Percentiles rank a stretch among this genome's conserved stretches.
These are phyloP conservation scores for Drosophila multiciliata DNA, from an alignment of 2,888 invertebrate species.

Conservation along the genomic window DNA sequence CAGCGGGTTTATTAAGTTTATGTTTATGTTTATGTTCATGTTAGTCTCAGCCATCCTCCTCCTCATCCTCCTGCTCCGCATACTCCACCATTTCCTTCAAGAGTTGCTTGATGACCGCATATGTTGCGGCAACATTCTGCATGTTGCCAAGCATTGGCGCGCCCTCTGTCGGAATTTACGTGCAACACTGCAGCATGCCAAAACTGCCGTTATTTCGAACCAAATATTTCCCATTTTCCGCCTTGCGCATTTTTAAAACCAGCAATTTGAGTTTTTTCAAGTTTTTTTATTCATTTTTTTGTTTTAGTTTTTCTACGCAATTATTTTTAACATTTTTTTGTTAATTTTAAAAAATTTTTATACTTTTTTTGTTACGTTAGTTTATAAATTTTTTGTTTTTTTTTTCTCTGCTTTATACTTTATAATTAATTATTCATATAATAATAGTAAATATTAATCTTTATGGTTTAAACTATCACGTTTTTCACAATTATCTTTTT, in stretches of 20 bases:
- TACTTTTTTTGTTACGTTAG: constrained; percentile 77
- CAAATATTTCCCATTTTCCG: not conserved
- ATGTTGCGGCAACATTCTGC: constrained; percentile 39
- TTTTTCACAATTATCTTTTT: constrained; percentile 74
- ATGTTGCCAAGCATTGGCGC: constrained; percentile 18
- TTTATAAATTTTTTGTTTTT: constrained; percentile 62
- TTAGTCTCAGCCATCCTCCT: constrained; percentile 5
- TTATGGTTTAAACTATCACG: constrained; percentile 81
- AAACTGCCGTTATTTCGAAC: constrained; percentile 4
- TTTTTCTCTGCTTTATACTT: constrained; percentile 60
- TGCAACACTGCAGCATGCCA: not conserved
- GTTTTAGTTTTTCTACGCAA: constrained; percentile 76
- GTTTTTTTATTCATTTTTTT: constrained; percentile 79
- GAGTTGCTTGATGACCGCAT: not conserved
- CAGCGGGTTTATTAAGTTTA: constrained; percentile 37
- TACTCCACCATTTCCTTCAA: not conserved
- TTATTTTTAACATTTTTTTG: constrained; percentile 77
- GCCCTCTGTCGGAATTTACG: constrained; percentile 29
- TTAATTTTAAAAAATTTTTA: constrained; percentile 71
- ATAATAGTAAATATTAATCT: constrained; percentile 80
- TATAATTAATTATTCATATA: constrained; percentile 80
- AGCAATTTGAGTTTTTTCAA: constrained; percentile 66
- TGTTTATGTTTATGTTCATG: constrained; percentile 18
- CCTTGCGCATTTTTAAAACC: not conserved
- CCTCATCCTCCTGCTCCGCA: not conserved